These are phyloP conservation scores for Calidris pygmaea DNA, from an alignment of 2,113 vertebrate genomes.

Conservation along the genomic window DNA sequence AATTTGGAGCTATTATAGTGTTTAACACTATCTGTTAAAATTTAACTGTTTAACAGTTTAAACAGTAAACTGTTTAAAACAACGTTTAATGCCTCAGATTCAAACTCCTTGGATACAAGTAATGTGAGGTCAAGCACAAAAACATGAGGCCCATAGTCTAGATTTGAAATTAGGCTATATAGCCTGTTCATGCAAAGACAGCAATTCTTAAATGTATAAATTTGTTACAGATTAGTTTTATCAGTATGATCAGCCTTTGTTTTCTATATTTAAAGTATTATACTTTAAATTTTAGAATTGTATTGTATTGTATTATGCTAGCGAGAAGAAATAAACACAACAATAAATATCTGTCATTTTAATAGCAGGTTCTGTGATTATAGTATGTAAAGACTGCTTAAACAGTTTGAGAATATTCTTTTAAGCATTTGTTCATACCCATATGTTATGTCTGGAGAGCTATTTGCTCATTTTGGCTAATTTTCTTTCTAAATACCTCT, in stretches of 20 bases:
- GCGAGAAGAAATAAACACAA: not conserved
- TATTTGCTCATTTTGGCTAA: not conserved
- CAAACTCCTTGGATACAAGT: not conserved
- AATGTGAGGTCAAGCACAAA: not conserved
- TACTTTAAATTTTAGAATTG: not conserved
- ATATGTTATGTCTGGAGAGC: not conserved
- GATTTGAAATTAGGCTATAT: not conserved
- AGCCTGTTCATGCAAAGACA: not conserved
- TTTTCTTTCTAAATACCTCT: not conserved
- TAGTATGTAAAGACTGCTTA: not conserved
- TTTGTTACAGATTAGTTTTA: not conserved
- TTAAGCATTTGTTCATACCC: not conserved
- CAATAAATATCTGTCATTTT: not conserved
- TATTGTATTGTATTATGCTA: not conserved
- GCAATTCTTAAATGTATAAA: not conserved
- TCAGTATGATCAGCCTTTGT: not conserved
- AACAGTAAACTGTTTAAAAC: not conserved
- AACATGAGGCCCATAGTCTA: fast-evolving
- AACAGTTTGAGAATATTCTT: not conserved
- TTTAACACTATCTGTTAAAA: not conserved
- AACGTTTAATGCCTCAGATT: not conserved
- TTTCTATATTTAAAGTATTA: not conserved
- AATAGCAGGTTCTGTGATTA: not conserved
- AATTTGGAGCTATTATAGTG: fast-evolving
- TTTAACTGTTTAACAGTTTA: not conserved